Conservation (phyloP, 2,888 invertebrate genomes). For the Octodonta nipae region DNA sequence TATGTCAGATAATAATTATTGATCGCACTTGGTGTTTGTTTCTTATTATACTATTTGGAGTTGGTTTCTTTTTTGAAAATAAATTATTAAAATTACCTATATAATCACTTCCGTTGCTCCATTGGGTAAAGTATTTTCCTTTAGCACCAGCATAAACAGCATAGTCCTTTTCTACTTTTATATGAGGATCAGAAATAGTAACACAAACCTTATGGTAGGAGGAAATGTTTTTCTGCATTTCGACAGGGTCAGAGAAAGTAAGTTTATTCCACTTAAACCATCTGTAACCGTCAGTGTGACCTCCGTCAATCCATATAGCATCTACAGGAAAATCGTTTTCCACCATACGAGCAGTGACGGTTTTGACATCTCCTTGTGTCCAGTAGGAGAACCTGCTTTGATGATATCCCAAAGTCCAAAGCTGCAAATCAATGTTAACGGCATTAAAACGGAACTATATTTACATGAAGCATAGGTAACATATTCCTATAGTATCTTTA, state of each 20-base stretch:
- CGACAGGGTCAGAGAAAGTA: slow-evolving; percentile 60
- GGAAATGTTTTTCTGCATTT: slow-evolving; percentile 77
- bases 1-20: too few relatives aligned
- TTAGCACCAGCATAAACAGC: slow-evolving; percentile 75
- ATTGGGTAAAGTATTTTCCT: slow-evolving; percentile 46
- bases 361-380: slow-evolving; percentile 78
- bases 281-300: slow-evolving; percentile 80
- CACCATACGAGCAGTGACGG: slow-evolving; percentile 73
- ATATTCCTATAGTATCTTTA: too few relatives aligned
- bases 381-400: slow-evolving; percentile 65
- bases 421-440: slow-evolving; percentile 9
- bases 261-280: slow-evolving; percentile 79
- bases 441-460: too few relatives aligned
- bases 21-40: too few relatives aligned
- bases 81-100: too few relatives aligned
- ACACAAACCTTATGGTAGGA: slow-evolving; percentile 79
- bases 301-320: slow-evolving; percentile 95
- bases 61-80: too few relatives aligned
- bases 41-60: too few relatives aligned
- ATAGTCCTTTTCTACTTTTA: slow-evolving; percentile 79
- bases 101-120: slow-evolving; percentile 73
- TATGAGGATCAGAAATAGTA: slow-evolving; percentile 90
- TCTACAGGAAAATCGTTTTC: slow-evolving; percentile 83
- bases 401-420: slow-evolving; percentile 21
- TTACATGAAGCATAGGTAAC: too few relatives aligned